A percentile compares a stretch with the other conserved stretches of the same genome.
phyloP scores from a whole-genome alignment of 2,888 invertebrate genomes.

The Oscheius onirici region DNA sequence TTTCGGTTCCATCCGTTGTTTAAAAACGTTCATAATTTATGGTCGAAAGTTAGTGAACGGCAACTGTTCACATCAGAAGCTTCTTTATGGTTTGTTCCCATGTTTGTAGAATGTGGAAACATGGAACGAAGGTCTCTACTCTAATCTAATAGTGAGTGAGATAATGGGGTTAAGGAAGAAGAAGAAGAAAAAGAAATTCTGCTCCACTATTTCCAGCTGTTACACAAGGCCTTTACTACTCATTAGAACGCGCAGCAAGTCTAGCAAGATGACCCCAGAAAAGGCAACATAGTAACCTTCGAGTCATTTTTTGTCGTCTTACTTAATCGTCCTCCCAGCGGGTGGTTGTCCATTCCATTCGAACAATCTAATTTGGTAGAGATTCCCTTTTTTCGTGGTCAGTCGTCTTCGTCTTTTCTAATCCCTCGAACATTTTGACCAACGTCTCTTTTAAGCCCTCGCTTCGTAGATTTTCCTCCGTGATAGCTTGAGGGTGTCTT shows the following conservation, averaged over 20 bases:
- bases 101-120: neutral
- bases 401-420: slow-evolving; percentile 8
- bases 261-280: too few relatives aligned
- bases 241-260: too few relatives aligned
- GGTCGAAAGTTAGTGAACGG: slow-evolving; percentile 9
- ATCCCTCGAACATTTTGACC: slow-evolving; percentile 9
- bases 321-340: slow-evolving; percentile 13
- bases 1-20: neutral
- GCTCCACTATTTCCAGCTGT: too few relatives aligned
- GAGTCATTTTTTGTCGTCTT: too few relatives aligned
- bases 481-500: too few relatives aligned
- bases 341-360: slow-evolving; percentile 16
- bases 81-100: neutral
- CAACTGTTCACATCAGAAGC: slow-evolving; percentile 2
- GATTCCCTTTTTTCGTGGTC: slow-evolving; percentile 4
- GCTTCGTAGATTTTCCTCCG: neutral
- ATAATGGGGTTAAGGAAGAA: too few relatives aligned
- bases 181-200: too few relatives aligned
- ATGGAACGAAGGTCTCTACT: neutral
- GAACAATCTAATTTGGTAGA: slow-evolving; percentile 23
- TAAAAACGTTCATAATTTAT: slow-evolving; percentile 14
- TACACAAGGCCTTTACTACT: too few relatives aligned
- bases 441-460: neutral
- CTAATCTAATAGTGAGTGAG: neutral
- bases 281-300: too few relatives aligned